Conservation (phyloP, 2,888 invertebrate genomes). For the Limnephilus marmoratus region DNA sequence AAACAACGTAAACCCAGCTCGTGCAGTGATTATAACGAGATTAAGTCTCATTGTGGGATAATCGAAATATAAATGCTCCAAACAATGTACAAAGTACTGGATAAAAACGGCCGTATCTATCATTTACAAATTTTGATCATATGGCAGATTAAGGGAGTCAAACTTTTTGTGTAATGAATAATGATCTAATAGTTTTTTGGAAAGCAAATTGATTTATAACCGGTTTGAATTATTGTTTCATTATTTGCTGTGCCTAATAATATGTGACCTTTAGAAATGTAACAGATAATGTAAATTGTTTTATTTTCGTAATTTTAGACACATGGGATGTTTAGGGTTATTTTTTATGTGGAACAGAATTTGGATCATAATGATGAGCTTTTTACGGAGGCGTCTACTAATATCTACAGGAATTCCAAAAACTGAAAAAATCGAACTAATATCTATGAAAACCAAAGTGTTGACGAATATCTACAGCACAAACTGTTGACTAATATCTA, state of each 20-base stretch:
- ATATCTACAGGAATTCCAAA: no score
- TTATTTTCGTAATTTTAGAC: not conserved
- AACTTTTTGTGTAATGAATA: not conserved
- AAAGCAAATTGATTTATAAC: constrained; percentile 11
- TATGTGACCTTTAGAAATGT: not conserved
- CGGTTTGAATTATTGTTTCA: not conserved
- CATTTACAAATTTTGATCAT: constrained; percentile 2
- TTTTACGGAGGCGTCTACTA: no score
- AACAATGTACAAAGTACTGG: not conserved
- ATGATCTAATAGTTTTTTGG: not conserved
- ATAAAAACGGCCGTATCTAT: not conserved
- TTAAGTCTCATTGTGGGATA: constrained; percentile 29
- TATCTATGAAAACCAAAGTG: no score
- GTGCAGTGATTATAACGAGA: constrained; percentile 65
- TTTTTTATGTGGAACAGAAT: not conserved
- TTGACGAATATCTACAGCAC: no score
- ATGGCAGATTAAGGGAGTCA: not conserved
- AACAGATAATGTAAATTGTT: not conserved
- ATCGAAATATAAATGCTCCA: constrained; percentile 43
- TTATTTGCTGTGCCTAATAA: not conserved
- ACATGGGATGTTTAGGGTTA: not conserved
- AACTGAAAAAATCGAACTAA: no score
- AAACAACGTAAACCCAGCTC: not conserved
- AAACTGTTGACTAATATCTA: no score
- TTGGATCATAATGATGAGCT: not conserved